Base-by-base conservation (phyloP, 2,797 vertebrate species). In the Potorous gilbertii region DNA sequence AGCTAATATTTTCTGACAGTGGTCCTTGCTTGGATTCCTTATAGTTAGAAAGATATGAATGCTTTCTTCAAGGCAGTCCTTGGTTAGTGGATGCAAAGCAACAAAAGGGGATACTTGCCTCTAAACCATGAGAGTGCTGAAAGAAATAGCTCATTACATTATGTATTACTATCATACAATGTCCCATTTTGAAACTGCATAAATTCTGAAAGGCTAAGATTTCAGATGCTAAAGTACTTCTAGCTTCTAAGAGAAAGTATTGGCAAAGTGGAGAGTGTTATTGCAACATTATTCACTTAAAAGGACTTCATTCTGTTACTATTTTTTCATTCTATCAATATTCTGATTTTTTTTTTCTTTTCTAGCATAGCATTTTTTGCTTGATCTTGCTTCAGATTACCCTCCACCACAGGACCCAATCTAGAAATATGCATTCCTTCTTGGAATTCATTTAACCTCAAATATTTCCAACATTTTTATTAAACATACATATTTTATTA, bases 201-300 rank as follows among this genome's bases (percentile, higher is more conserved):
- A 95, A 93, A 55, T 90, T 4, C 18, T 91, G 3, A 81, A 54
- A 96, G 5, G 28, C 14, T 96, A 12, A 52, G 87, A n/a, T 31
- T 92, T 62, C 94, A 91, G 16, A 90, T 81, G 59, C 55, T 89
- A 95, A 96, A 92, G 54, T 94, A 12, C 1, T 97, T 96, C 92
- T 4, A 87, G 90, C 87, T 52, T 74, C 40, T n/a, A 87, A 95
- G n/a, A 94, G 91, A 96, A 93, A 95, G 9, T 90, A 28, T 81
- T 91, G 50, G 31, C 74, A 8, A 91, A 18, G 40, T 81, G 95
- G 5, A 28, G 27, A 90, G 10, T 50, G 92, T 40, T 55, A 96
- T 54, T 93, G 92, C 46, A 56, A 29, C 50, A 9, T 56, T 10
- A 81, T 2, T 92, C 21, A 46, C 89, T 92, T 40, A 74, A 40